Percentiles rank a stretch among this genome's conserved stretches.
Conservation (phyloP, 1,140 invertebrate species). For the Mercenaria mercenaria region DNA sequence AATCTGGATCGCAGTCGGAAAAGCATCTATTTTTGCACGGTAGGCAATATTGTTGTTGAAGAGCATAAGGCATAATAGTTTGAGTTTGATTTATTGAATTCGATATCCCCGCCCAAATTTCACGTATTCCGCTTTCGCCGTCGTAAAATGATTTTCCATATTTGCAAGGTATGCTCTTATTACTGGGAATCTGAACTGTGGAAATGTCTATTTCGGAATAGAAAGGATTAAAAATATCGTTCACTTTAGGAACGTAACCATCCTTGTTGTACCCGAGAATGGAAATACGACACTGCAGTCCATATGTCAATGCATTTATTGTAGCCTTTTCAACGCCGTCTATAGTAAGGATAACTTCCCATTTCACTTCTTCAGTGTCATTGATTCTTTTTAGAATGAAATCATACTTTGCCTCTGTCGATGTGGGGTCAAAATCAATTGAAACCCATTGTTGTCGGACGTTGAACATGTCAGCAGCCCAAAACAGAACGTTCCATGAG, state of each 20-base stretch:
- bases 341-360: not conserved
- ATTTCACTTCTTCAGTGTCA: not conserved
- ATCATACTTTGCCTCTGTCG: not conserved
- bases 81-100: not conserved
- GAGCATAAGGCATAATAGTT: not conserved
- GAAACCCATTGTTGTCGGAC: not conserved
- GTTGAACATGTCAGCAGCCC: not conserved
- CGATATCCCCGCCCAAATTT: not conserved
- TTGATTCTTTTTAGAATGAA: not conserved
- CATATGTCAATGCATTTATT: not conserved
- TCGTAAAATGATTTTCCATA: not conserved
- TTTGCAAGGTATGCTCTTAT: not conserved
- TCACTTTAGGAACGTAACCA: not conserved
- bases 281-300: not conserved
- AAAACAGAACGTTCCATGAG: not conserved
- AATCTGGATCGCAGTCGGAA: not conserved
- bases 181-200: not conserved
- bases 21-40: not conserved
- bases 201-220: not conserved
- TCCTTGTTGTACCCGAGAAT: not conserved
- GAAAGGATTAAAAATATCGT: not conserved
- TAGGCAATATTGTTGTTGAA: not conserved
- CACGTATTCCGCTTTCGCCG: not conserved
- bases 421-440: not conserved
- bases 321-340: not conserved